Evolutionary conservation across 1,140 invertebrate genomes (phyloP).

Genomic region (Drosophila pseudoobscura): DNA sequence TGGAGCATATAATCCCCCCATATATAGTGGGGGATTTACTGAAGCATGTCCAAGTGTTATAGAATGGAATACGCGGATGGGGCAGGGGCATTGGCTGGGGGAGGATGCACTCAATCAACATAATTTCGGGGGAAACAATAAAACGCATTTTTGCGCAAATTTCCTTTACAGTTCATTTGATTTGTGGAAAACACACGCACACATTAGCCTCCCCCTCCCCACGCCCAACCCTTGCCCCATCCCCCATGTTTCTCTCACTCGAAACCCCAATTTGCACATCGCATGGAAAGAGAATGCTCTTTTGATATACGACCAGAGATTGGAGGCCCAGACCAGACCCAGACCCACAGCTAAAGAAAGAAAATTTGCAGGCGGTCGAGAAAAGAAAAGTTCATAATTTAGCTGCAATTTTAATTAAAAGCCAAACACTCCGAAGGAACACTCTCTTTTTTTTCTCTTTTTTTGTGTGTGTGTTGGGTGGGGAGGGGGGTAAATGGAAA

Average conservation of each 20-base stretch:
- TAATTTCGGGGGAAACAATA: conserved; percentile 70
- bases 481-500: conserved; percentile 21
- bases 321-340: conserved; percentile 9
- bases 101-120: conserved; percentile 57
- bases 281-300: not conserved
- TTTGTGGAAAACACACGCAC: no score
- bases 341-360: conserved; percentile 57
- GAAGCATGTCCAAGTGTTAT: conserved; percentile 39
- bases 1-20: no score
- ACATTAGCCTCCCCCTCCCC: no score
- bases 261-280: conserved; percentile 41
- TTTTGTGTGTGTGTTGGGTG: no score
- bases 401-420: conserved; percentile 76
- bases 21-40: conserved; percentile 5
- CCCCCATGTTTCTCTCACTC: no score
- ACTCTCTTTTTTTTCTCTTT: no score
- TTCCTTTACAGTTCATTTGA: conserved; percentile 72
- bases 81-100: no score
- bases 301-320: conserved; percentile 30
- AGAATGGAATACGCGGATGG: no score
- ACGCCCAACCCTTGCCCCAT: no score
- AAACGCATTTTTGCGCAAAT: conserved; percentile 77
- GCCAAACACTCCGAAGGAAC: conserved; percentile 24
- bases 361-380: conserved; percentile 72
- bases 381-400: conserved; percentile 80